A percentile compares a stretch with the other conserved stretches of the same genome.
phyloP scores from a whole-genome alignment of 2,888 invertebrate species.

The Hypercompe scribonia region DNA sequence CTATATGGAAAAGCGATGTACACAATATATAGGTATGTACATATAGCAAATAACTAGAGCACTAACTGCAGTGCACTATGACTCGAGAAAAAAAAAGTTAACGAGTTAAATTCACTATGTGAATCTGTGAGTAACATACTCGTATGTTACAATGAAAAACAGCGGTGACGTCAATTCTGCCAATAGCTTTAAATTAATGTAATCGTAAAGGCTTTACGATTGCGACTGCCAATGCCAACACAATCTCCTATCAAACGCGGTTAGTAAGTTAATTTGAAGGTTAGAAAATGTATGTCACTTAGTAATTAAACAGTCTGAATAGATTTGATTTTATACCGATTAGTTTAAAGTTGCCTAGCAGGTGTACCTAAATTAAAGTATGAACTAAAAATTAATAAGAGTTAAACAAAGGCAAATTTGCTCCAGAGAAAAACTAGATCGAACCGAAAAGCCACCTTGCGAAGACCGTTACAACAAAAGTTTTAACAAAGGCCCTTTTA shows the following conservation, averaged over 20 bases:
- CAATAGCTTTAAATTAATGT: not conserved
- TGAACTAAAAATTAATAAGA: not conserved
- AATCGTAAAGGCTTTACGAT: not conserved
- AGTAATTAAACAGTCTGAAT: not conserved
- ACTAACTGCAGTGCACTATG: no score
- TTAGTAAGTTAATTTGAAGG: not conserved
- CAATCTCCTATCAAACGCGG: no score
- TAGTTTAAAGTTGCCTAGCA: not conserved
- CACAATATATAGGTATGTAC: not conserved
- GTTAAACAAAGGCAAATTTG: not conserved
- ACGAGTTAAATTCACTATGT: no score
- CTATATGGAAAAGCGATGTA: not conserved
- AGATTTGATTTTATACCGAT: not conserved
- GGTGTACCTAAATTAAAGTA: not conserved
- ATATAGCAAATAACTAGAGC: no score
- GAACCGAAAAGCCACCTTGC: not conserved
- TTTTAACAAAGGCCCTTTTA: conserved; percentile 24
- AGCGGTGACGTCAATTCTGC: not conserved
- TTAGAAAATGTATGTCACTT: not conserved
- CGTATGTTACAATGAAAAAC: not conserved
- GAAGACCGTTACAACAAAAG: conserved; percentile 1
- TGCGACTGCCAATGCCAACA: not conserved
- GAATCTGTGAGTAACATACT: not conserved
- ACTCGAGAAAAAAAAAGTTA: no score
- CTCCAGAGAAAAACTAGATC: not conserved